These are phyloP conservation scores for Axis porcinus DNA, from an alignment of 2,113 vertebrate genomes.

Conservation along the genomic window DNA sequence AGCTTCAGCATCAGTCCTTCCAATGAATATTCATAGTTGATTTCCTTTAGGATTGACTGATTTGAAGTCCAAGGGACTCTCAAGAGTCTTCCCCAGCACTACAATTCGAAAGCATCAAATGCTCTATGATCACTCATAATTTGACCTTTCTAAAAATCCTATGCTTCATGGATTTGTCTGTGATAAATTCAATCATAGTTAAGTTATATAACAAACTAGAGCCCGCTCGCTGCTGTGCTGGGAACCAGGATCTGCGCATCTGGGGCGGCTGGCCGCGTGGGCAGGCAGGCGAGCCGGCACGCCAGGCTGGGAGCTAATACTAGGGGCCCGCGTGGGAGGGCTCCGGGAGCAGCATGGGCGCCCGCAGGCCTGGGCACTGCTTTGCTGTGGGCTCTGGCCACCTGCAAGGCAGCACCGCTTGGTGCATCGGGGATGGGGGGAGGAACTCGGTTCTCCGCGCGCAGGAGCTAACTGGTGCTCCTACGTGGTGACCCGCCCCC, in stretches of 20 bases:
- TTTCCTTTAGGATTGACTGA: neutral
- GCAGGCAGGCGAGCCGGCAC: neutral
- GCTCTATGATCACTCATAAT: neutral
- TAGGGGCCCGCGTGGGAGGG: neutral
- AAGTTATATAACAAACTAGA: neutral
- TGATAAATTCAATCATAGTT: neutral
- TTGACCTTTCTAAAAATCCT: neutral
- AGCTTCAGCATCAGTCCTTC: neutral
- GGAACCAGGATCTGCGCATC: neutral
- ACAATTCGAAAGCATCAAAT: neutral
- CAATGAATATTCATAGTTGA: neutral
- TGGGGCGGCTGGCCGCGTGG: fast-evolving
- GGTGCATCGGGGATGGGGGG: neutral
- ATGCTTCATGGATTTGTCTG: neutral
- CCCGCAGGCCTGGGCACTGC: neutral
- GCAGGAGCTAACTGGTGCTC: slow-evolving; percentile 89
- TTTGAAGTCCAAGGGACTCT: neutral
- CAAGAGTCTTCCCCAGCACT: neutral
- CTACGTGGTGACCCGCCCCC: slow-evolving; percentile 88
- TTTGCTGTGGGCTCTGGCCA: neutral
- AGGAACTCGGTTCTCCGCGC: too few relatives aligned
- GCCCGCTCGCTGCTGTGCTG: neutral
- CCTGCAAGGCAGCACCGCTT: fast-evolving
- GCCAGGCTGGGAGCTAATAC: neutral
- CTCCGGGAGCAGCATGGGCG: neutral